phyloP scores from a whole-genome alignment of 2,797 vertebrate species.

The Leptodactylus fallax region DNA sequence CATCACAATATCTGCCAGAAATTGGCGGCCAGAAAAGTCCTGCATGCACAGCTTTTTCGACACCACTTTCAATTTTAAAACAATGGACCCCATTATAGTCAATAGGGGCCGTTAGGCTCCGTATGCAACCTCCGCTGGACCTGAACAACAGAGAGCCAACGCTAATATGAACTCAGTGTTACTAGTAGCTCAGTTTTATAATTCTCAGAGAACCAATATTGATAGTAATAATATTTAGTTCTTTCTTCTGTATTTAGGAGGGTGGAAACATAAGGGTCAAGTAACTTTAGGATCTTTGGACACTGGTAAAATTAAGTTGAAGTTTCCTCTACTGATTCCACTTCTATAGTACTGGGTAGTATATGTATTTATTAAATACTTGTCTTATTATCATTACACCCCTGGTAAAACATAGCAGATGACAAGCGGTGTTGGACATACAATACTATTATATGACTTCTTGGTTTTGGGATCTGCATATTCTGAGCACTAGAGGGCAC shows the following conservation, averaged over 20 bases:
- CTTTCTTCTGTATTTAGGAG: neutral
- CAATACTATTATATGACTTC: no score
- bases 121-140: no score
- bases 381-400: neutral
- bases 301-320: neutral
- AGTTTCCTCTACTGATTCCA: neutral
- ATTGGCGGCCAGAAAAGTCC: no score
- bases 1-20: no score
- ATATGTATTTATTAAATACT: neutral
- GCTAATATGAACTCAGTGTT: no score
- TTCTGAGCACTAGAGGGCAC: slow-evolving; percentile 44
- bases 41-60: no score
- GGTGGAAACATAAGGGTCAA: neutral
- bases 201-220: neutral
- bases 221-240: neutral
- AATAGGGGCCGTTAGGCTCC: no score
- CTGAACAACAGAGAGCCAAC: no score
- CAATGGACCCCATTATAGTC: no score
- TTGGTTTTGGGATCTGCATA: neutral
- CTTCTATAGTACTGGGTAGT: neutral
- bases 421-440: no score
- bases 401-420: neutral
- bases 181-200: no score
- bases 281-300: neutral
- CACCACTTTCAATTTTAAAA: no score